Evolutionary conservation across 2,888 invertebrate species (phyloP).

Genomic region (Drosophila ustulata): DNA sequence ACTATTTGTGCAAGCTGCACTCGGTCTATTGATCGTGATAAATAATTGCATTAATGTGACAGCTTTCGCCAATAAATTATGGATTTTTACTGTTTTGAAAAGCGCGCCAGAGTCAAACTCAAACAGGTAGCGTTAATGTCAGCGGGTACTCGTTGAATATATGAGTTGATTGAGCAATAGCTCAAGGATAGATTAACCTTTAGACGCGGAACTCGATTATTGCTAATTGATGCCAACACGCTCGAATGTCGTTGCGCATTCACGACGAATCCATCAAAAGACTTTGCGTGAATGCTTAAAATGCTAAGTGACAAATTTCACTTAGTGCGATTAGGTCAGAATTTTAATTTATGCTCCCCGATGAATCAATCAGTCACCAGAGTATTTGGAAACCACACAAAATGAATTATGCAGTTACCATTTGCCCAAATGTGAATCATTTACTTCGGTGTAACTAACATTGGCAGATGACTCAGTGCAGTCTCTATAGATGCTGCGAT

Average conservation of each 20-base stretch:
- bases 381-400: background rate
- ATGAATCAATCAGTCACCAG: constrained; percentile 10
- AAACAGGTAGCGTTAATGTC: constrained; percentile 31
- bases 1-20: constrained; percentile 37
- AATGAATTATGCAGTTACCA: background rate
- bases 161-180: constrained; percentile 40
- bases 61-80: constrained; percentile 69
- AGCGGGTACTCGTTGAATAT: constrained; percentile 15
- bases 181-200: constrained; percentile 35
- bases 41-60: constrained; percentile 79
- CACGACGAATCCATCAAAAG: constrained; percentile 14
- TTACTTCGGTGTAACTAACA: background rate
- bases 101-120: constrained; percentile 15
- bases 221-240: constrained; percentile 30
- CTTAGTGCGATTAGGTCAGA: background rate
- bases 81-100: constrained; percentile 46
- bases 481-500: background rate
- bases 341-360: background rate
- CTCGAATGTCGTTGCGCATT: constrained; percentile 18
- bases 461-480: background rate
- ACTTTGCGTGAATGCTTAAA: background rate
- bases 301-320: constrained; percentile 8
- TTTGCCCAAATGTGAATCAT: background rate
- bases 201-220: constrained; percentile 29
- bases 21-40: constrained; percentile 63